Conservation (phyloP, 2,113 vertebrate species). For the Chiloscyllium plagiosum region DNA sequence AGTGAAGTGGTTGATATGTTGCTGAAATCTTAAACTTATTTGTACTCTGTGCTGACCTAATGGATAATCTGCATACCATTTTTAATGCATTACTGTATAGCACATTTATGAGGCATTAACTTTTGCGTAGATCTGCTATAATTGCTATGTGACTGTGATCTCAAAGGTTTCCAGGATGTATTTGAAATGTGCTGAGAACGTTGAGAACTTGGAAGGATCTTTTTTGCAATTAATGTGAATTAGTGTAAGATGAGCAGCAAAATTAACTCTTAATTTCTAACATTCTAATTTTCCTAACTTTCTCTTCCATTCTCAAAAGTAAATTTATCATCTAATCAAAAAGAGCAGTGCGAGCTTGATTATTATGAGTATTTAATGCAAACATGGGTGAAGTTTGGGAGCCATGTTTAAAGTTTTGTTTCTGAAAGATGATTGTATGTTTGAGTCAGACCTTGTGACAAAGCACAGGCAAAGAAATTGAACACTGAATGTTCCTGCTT, state of each 20-base stretch:
- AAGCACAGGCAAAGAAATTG: not conserved
- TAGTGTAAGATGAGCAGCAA: not conserved
- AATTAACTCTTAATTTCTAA: not conserved
- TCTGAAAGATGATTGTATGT: not conserved
- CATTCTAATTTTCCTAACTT: not conserved
- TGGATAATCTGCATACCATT: not conserved
- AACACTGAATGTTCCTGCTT: not conserved
- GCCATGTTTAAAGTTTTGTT: not conserved
- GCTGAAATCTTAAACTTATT: not conserved
- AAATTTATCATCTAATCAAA: not conserved
- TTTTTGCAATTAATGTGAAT: not conserved
- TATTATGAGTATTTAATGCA: not conserved
- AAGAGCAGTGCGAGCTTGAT: not conserved
- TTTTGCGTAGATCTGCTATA: not conserved
- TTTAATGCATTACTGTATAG: not conserved
- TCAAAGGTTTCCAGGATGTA: not conserved
- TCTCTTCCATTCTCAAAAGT: not conserved
- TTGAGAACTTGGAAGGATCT: not conserved
- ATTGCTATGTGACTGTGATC: slow-evolving; percentile 17
- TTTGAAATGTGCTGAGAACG: not conserved
- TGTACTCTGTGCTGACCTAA: not conserved
- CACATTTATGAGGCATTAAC: slow-evolving; percentile 15
- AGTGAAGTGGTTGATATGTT: not conserved
- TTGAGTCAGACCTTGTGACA: not conserved
- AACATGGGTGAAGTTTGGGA: not conserved